Base-by-base conservation (phyloP, 2,888 invertebrate genomes). In the Tubulanus polymorphus region DNA sequence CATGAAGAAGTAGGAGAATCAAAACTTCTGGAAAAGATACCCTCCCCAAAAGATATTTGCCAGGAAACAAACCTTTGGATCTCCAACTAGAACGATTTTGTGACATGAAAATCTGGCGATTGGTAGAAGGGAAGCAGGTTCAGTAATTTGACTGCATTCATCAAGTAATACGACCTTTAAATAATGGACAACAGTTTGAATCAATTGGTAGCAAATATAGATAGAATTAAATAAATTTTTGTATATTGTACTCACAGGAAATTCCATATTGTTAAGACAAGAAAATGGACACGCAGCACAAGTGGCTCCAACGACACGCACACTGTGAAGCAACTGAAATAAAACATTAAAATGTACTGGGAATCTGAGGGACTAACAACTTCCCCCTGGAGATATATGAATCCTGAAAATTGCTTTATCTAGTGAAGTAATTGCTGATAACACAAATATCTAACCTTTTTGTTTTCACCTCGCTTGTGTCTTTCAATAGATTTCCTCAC, bases 81-180 rank as follows among this genome's bases (percentile, higher is more conserved):
- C 74, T 25, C 72, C 74, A 23, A 74, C 71, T 8, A 74, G 63
- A n/a, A 74, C 56, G 20, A 73, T 63, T 61, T 69, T 70, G 46
- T 70, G 62, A 63, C 71, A 71, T 23, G 57, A 58, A 57, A 69
- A 72, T 52, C 68, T 68, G 28, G 71, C 70, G 15, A 74, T 63
- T 46, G 74, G 74, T 30, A 73, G 64, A 26, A 74, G 61, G 1
- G 74, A 71, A 5, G 69, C 62, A 10, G 74, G 73, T 53, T 74
- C 74, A 25, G 72, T 73, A 71, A 74, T 72, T 64, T 74, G 74
- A 57, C 72, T 72, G 59, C 71, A 70, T 54, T 74, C 74, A 57
- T 74, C 74, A 29, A 74, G 61, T 49, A 74, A 49, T 32, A 73
- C 72, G 48, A 74, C 61, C 73, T 73, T 53, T 6, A 54, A 56